These are phyloP conservation scores for Boulengeromyrus knoepffleri DNA, from an alignment of 2,113 vertebrate genomes.

Conservation along the genomic window DNA sequence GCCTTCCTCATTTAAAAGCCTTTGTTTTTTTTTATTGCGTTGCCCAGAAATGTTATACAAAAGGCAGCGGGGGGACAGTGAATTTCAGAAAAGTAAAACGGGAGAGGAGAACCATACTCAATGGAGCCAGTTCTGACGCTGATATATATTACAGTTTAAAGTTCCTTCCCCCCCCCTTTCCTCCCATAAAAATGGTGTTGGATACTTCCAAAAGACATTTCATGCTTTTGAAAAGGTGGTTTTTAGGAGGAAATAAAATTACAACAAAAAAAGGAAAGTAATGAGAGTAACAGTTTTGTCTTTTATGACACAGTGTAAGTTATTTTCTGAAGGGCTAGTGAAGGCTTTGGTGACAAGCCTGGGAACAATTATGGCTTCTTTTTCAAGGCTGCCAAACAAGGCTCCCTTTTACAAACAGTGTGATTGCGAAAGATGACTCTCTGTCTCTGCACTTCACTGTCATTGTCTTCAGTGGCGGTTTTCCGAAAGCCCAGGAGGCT, in stretches of 20 bases:
- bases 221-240: constrained; percentile 2
- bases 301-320: not conserved
- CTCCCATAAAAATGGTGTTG: not conserved
- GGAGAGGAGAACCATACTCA: not conserved
- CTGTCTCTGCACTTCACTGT: not conserved
- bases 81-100: constrained; percentile 10
- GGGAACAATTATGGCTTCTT: not conserved
- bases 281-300: constrained; percentile 9
- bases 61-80: not conserved
- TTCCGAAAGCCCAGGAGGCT: not conserved
- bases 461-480: not conserved
- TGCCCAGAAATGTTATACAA: constrained; percentile 13
- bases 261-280: not conserved
- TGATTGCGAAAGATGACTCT: not conserved
- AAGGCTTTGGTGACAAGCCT: not conserved
- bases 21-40: constrained; percentile 20
- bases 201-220: constrained; percentile 16
- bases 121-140: not conserved
- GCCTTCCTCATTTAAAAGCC: constrained; percentile 15
- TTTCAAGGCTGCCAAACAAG: not conserved
- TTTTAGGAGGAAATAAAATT: constrained; percentile 8
- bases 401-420: not conserved
- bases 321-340: not conserved
- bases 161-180: not conserved
- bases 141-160: not conserved